phyloP scores from a whole-genome alignment of 2,113 vertebrate species.

The Sinocyclocheilus rhinocerous region DNA sequence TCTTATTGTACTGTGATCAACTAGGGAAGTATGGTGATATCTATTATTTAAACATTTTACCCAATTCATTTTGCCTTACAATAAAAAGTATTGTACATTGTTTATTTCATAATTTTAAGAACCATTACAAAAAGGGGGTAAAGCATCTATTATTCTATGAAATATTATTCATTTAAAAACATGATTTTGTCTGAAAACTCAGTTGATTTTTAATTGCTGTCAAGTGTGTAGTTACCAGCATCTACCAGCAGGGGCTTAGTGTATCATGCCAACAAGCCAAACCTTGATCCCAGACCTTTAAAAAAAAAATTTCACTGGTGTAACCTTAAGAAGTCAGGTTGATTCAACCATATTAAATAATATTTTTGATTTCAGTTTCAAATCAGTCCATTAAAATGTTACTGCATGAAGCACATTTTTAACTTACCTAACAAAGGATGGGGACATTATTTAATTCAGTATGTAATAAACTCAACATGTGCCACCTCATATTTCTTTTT shows the following conservation, averaged over 20 bases:
- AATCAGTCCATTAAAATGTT: neutral
- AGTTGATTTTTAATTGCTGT: neutral
- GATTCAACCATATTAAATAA: neutral
- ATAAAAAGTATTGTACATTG: no score
- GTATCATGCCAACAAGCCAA: neutral
- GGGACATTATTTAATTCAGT: neutral
- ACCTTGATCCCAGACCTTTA: neutral
- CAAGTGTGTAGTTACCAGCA: neutral
- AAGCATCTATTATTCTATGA: neutral
- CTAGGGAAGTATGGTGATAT: no score
- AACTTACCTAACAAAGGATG: neutral
- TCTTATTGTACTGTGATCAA: no score
- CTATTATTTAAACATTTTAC: no score
- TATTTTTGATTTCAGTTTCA: neutral
- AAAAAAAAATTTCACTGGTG: neutral
- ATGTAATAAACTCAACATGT: neutral
- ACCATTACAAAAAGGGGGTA: neutral
- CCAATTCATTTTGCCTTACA: no score
- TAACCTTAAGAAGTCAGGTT: neutral
- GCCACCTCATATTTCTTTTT: neutral
- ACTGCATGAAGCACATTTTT: neutral
- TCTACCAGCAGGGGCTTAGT: neutral
- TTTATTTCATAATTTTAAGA: no score
- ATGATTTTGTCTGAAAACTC: neutral
- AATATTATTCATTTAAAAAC: neutral